Base-by-base conservation (phyloP, 64 coral and sea anemone genomes). In the Pocillopora damicornis region DNA sequence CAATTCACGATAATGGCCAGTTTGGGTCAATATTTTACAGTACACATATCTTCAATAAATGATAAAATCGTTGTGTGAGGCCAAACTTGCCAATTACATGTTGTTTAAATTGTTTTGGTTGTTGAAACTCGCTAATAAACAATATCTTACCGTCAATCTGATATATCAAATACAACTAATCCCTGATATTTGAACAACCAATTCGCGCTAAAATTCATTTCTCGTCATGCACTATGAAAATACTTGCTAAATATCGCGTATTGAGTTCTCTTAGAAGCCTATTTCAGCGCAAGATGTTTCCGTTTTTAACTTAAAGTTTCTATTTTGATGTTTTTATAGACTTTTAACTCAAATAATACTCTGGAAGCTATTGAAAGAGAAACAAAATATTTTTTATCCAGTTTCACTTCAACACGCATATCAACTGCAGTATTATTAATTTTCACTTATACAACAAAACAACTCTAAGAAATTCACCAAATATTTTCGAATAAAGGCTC, bases 41-140 rank as follows among this genome's bases (percentile, higher is more conserved):
- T 51, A 23, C 25, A 71, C 61, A 38, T 37, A 63, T 42, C 14
- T 63, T 81, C 11, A 60, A 67, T 22, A 18, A 63, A 9, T n/a
- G 37, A 58, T 78, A 35, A 17, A 56, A 16, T 37, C 64, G 16
- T 22, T 85, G 63, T 42, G 81, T 85, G 64, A 36, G 81, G 81
- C 15, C 37, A 85, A 73, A 85, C 81, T 85, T 58, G 51, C 17
- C 81, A 85, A 85, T 85, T 85, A 85, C 65, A 45, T 67, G 25
- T 42, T 83, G 80, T 85, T 83, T 85, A 58, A 65, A 38, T 12
- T 85, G 81, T 73, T 25, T 83, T 67, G 67, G 26, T 72, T 85
- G 65, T 85, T 85, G 68, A 85, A 85, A 13, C 68, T 65, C 64
- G 35, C 81, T 66, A 85, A 85, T 66, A 85, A 85, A 85, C 81